A percentile compares a stretch with the other conserved stretches of the same genome.
Evolutionary conservation across 2,888 invertebrate species (phyloP).

Genomic region (Drosophila neotestacea): DNA sequence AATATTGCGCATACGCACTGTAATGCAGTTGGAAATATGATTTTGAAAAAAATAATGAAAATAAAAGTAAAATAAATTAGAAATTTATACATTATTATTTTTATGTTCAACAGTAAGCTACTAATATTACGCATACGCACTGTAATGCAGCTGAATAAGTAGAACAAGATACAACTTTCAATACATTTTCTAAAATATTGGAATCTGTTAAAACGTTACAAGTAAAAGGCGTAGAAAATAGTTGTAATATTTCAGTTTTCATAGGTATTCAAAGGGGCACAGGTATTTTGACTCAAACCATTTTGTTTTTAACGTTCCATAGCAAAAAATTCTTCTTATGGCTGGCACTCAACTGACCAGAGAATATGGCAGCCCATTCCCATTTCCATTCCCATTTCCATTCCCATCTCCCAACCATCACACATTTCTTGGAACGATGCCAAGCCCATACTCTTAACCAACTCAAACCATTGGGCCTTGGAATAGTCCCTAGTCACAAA

Average conservation of each 20-base stretch:
- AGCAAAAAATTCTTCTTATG: slow-evolving; percentile 35
- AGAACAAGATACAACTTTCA: no score
- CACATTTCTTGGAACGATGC: slow-evolving; percentile 30
- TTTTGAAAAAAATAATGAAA: neutral
- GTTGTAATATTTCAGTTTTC: slow-evolving; percentile 37
- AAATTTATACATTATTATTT: neutral
- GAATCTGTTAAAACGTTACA: neutral
- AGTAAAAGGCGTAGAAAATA: slow-evolving; percentile 22
- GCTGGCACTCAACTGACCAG: slow-evolving; percentile 29
- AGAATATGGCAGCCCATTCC: neutral
- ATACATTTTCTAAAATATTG: neutral
- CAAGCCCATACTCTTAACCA: neutral
- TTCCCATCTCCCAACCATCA: neutral
- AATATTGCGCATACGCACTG: slow-evolving; percentile 48
- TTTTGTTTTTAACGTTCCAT: slow-evolving; percentile 29
- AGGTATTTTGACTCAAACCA: slow-evolving; percentile 35
- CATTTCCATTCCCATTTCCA: neutral
- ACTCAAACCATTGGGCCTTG: slow-evolving; percentile 29
- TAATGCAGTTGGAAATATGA: slow-evolving; percentile 9
- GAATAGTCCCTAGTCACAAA: slow-evolving; percentile 35
- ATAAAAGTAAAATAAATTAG: neutral
- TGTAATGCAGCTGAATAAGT: neutral
- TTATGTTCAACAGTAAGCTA: neutral
- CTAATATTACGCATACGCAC: neutral
- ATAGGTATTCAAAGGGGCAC: slow-evolving; percentile 27